These are phyloP conservation scores for Cydia splendana DNA, from an alignment of 1,140 invertebrate species.

Conservation along the genomic window DNA sequence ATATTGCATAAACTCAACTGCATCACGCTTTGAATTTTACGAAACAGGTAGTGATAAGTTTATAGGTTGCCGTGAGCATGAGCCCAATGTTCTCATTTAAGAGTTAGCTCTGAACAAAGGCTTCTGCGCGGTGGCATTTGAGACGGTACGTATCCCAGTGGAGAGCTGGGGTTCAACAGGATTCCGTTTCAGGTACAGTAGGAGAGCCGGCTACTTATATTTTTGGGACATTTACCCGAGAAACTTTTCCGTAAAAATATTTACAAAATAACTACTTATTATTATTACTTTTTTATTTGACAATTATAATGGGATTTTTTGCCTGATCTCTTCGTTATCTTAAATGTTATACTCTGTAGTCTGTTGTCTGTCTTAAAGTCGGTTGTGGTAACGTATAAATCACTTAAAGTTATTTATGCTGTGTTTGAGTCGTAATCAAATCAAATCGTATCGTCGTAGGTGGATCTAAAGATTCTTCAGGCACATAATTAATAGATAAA, in stretches of 20 bases:
- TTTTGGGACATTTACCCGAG: background rate
- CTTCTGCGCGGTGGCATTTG: slow-evolving; percentile 23
- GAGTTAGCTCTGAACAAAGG: slow-evolving; percentile 30
- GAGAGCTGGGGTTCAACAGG: slow-evolving; percentile 4
- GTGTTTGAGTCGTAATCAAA: too few species aligned
- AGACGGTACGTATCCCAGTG: slow-evolving; percentile 13
- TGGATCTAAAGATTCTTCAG: too few species aligned
- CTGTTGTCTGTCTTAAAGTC: too few species aligned
- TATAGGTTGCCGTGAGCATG: slow-evolving; percentile 1
- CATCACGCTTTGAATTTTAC: slow-evolving; percentile 3
- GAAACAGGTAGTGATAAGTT: slow-evolving; percentile 8
- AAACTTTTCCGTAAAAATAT: background rate
- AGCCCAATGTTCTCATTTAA: slow-evolving; percentile 28
- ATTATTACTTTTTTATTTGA: too few species aligned
- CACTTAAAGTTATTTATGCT: too few species aligned
- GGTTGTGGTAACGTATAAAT: too few species aligned
- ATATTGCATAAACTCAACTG: background rate
- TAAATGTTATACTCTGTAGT: too few species aligned
- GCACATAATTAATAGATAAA: too few species aligned
- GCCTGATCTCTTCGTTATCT: too few species aligned
- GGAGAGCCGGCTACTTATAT: background rate
- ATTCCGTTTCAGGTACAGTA: slow-evolving; percentile 1
- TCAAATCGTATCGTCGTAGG: too few species aligned
- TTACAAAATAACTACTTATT: too few species aligned
- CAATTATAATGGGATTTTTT: too few species aligned